These are phyloP conservation scores for Anarsia innoxiella DNA, from an alignment of 2,888 invertebrate genomes.

Conservation along the genomic window DNA sequence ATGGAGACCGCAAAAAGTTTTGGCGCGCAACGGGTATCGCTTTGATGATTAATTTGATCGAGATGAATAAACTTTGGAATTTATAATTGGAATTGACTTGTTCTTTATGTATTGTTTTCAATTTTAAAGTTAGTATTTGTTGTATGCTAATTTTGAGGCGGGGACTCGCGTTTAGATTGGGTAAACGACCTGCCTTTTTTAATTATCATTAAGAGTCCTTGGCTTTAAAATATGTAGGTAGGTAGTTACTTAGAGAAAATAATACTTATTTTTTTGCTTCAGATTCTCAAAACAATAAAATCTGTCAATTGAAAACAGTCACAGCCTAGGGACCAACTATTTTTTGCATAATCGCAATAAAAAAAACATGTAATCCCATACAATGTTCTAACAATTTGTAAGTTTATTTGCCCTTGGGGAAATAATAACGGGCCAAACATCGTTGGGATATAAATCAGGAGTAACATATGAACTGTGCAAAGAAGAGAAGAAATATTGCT, in stretches of 20 bases:
- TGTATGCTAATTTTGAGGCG: neutral
- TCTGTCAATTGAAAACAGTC: too few species aligned
- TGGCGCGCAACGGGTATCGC: conserved; percentile 24
- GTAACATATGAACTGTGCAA: conserved; percentile 8
- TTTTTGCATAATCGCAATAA: too few species aligned
- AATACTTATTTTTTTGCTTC: too few species aligned
- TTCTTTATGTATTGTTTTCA: conserved; percentile 11
- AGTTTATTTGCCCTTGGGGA: conserved; percentile 8
- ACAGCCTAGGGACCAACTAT: too few species aligned
- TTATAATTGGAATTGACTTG: conserved; percentile 19
- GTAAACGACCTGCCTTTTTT: too few species aligned
- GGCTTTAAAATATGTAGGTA: too few species aligned
- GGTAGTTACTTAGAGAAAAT: too few species aligned
- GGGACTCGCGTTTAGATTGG: too few species aligned
- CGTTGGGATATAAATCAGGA: conserved; percentile 8
- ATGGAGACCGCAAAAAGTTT: conserved; percentile 33
- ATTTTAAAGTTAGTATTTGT: conserved; percentile 5
- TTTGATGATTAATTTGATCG: conserved; percentile 25
- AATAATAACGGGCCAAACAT: conserved; percentile 8
- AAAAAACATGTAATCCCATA: conserved; percentile 2
- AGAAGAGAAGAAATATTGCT: too few species aligned
- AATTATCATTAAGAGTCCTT: too few species aligned
- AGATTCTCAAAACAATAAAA: too few species aligned
- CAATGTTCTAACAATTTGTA: conserved; percentile 5
- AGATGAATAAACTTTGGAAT: conserved; percentile 22